These are phyloP conservation scores for Pseudachorutes palmiensis DNA, from an alignment of 1,140 invertebrate species.

Conservation along the genomic window DNA sequence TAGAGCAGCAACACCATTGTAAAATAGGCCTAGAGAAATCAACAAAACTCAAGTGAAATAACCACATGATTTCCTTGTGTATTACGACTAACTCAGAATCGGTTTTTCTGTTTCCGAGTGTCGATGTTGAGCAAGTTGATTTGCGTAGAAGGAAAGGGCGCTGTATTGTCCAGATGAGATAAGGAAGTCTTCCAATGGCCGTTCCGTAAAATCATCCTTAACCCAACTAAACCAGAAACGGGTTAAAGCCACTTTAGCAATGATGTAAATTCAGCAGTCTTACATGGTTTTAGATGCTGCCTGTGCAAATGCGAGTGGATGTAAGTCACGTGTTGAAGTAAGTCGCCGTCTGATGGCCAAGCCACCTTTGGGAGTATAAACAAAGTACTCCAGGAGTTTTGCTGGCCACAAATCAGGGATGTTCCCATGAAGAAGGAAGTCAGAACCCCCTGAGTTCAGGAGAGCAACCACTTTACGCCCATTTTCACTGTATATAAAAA, in stretches of 20 bases:
- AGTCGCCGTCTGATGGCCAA: slow-evolving; percentile 26
- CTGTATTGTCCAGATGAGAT: slow-evolving; percentile 32
- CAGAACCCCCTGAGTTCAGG: slow-evolving; percentile 23
- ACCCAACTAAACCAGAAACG: slow-evolving; percentile 34
- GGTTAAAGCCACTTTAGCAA: too few relatives aligned
- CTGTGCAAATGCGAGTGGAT: slow-evolving; percentile 19
- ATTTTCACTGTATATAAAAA: slow-evolving; percentile 21
- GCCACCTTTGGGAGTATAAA: slow-evolving; percentile 23
- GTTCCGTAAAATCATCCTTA: slow-evolving; percentile 20
- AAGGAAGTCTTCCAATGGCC: slow-evolving; percentile 36
- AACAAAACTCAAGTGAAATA: too few relatives aligned
- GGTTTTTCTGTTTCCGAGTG: slow-evolving; percentile 18
- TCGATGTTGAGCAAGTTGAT: slow-evolving; percentile 15
- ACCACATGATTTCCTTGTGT: too few relatives aligned
- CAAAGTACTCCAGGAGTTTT: slow-evolving; percentile 32
- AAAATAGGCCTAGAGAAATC: slow-evolving; percentile 29
- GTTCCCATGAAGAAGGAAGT: slow-evolving; percentile 29
- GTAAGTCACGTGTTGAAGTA: slow-evolving; percentile 1
- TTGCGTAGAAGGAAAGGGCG: slow-evolving; percentile 24
- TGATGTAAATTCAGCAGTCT: background rate
- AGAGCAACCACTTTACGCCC: slow-evolving; percentile 32
- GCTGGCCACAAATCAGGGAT: slow-evolving; percentile 26
- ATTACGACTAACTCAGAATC: slow-evolving; percentile 25
- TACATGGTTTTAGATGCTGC: slow-evolving; percentile 7
- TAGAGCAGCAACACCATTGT: slow-evolving; percentile 24